phyloP scores from a whole-genome alignment of 2,797 vertebrate species.

The Gambusia yucatana region DNA sequence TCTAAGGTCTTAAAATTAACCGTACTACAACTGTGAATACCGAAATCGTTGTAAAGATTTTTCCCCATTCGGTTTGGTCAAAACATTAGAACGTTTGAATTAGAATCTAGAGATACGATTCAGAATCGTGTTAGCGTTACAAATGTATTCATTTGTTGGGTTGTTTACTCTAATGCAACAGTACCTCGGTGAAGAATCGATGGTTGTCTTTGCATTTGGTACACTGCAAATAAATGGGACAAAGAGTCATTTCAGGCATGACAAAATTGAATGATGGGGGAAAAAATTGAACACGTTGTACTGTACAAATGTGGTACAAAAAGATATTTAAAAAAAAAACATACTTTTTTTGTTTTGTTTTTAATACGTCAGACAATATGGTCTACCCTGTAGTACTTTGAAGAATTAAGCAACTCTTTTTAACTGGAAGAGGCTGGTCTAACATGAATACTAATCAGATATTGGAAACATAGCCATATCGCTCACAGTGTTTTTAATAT shows the following conservation, averaged over 20 bases:
- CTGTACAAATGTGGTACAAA: neutral
- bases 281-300: neutral
- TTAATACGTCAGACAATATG: neutral
- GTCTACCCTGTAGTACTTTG: neutral
- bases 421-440: neutral
- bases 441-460: neutral
- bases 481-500: neutral
- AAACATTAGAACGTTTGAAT: neutral
- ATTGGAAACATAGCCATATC: neutral
- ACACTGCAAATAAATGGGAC: constrained; percentile 19
- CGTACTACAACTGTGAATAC: neutral
- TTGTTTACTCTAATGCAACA: neutral
- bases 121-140: neutral
- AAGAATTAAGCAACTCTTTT: neutral
- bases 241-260: neutral
- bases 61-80: neutral
- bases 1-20: neutral
- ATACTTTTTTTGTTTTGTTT: neutral
- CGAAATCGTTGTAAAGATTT: neutral
- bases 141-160: neutral
- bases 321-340: neutral
- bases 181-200: constrained; percentile 44
- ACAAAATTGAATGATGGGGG: neutral
- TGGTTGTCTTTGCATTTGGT: fast-evolving
- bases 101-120: neutral